Conservation (phyloP, 2,888 invertebrate genomes). For the Antheraea yamamai region DNA sequence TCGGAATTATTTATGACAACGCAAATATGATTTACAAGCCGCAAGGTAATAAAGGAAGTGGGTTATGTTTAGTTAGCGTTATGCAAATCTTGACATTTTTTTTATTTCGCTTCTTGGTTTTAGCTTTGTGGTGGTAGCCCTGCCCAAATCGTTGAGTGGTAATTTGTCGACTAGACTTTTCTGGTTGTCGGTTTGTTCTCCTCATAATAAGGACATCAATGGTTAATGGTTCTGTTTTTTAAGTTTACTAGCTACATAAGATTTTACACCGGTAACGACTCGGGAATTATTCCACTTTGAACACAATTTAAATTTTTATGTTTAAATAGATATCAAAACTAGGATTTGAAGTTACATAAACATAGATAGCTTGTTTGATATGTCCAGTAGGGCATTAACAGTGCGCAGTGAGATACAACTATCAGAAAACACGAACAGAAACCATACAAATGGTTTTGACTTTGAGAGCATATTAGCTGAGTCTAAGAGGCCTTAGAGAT, state of each 20-base stretch:
- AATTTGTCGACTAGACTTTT: too few relatives aligned
- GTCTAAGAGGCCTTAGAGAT: too few relatives aligned
- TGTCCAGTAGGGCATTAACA: background rate
- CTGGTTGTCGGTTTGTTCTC: too few relatives aligned
- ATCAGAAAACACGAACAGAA: background rate
- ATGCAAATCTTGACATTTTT: background rate
- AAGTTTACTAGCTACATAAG: too few relatives aligned
- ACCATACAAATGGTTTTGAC: background rate
- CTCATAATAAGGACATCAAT: too few relatives aligned
- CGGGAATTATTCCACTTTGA: too few relatives aligned
- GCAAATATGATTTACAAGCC: constrained; percentile 29
- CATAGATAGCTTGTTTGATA: background rate
- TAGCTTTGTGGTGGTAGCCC: background rate
- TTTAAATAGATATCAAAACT: too few relatives aligned
- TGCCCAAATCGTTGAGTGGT: background rate
- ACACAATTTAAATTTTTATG: too few relatives aligned
- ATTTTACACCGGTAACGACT: too few relatives aligned
- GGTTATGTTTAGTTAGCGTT: background rate
- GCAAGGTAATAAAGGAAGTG: constrained; percentile 1
- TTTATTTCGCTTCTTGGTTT: background rate
- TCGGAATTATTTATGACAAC: constrained; percentile 46
- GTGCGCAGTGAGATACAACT: background rate
- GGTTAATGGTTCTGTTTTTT: too few relatives aligned
- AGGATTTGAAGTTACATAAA: background rate
- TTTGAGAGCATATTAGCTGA: too few relatives aligned